Base-by-base conservation (phyloP, 2,113 vertebrate genomes). In the Alaudala cheleensis region DNA sequence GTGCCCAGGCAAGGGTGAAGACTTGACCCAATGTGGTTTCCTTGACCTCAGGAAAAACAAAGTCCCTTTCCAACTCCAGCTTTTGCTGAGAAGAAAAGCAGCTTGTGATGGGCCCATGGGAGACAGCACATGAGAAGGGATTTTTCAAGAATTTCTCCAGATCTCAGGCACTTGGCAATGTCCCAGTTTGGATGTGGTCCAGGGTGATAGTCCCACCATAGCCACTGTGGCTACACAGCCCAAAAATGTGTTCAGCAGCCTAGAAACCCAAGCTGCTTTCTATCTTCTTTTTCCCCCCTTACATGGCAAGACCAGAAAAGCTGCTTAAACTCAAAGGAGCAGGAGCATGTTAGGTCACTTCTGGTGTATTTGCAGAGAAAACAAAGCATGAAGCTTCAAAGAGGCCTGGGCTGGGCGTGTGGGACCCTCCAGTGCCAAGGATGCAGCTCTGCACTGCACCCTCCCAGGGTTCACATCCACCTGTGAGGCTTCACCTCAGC, bases 311-410 rank as follows among this genome's bases (percentile, higher is more conserved):
- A 80, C 49, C 66, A 92, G 62, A 84, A 89, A 96, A 90, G 37
- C 57, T 81, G 81, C 81, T 82, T 72, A 88, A 90, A 54, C 73
- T 91, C 49, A 67, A 81, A 17, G 39, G 79, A 88, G 70, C 44
- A 64, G 73, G 69, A 95, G 78, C 61, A 45, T 9, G 40, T 82
- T 81, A 93, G 90, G 87, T 95, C 90, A 90, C 57, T 94, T 79
- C 73, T 94, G 25, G 73, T 72, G 69, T 95, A 67, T 94, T 79
- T 96, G 73, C 84, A 91, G 88, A 96, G 81, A 94, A 94, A 96
- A 95, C 49, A 91, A 96, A 81, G 78, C 57, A 44, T 1, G 23
- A 67, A 79, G 51, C 61, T 87, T 93, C 87, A 60, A 87, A 96
- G 85, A 81, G 28, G 65, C 65, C 84, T 84, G 81, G 72, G 54